Conservation (phyloP, 1,140 invertebrate genomes). For the Sycophila sp. region DNA sequence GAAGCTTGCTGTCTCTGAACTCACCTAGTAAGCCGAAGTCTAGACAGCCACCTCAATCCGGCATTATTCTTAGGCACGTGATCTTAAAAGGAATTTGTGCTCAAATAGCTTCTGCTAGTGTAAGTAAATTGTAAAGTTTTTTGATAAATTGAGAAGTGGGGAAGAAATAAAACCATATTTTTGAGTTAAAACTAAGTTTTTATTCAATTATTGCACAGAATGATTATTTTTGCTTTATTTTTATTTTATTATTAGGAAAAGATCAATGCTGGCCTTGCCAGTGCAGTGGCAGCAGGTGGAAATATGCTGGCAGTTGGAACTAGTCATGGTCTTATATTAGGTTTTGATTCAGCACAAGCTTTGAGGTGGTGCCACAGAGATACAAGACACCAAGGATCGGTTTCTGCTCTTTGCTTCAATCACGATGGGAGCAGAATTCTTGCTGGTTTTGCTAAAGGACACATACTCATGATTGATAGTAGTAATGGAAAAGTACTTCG, state of each 20-base stretch:
- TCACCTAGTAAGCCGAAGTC: constrained; percentile 61
- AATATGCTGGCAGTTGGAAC: constrained; percentile 90
- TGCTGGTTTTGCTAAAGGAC: constrained; percentile 86
- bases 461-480: constrained; percentile 86
- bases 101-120: constrained; percentile 83
- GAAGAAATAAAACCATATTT: neutral
- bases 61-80: constrained; percentile 82
- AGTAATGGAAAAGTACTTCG: constrained; percentile 80
- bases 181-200: neutral
- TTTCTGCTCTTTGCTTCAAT: constrained; percentile 89
- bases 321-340: constrained; percentile 89
- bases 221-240: too few relatives aligned
- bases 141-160: neutral
- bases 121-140: constrained; percentile 63
- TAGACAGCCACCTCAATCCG: constrained; percentile 67
- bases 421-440: constrained; percentile 86
- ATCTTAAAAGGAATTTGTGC: constrained; percentile 86
- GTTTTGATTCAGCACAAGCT: constrained; percentile 87
- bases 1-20: constrained; percentile 61
- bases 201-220: too few relatives aligned
- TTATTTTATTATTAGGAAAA: constrained; percentile 72
- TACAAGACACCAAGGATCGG: constrained; percentile 78
- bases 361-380: constrained; percentile 87
- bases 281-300: constrained; percentile 80
- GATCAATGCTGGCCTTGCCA: constrained; percentile 88